phyloP scores from a whole-genome alignment of 2,888 invertebrate genomes.

The Volucella bombylans region DNA sequence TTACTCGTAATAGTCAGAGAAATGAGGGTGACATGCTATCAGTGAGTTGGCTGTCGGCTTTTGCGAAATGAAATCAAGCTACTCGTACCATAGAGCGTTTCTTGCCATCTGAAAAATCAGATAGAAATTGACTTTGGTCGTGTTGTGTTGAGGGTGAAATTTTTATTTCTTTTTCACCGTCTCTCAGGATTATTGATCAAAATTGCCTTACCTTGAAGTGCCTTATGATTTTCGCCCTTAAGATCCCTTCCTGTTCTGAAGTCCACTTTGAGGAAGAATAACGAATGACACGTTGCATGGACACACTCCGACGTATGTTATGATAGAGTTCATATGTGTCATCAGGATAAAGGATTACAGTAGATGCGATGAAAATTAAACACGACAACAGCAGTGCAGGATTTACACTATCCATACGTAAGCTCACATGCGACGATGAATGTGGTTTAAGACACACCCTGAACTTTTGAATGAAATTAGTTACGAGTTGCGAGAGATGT shows the following conservation, averaged over 20 bases:
- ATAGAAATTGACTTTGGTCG: background rate
- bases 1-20: slow-evolving; percentile 45
- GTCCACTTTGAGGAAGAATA: slow-evolving; percentile 36
- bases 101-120: background rate
- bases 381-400: slow-evolving; percentile 7
- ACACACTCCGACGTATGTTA: background rate
- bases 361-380: background rate
- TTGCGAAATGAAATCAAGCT: slow-evolving; percentile 31
- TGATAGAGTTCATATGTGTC: slow-evolving; percentile 16
- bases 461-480: slow-evolving; percentile 41
- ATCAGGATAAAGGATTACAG: slow-evolving; percentile 32
- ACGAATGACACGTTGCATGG: slow-evolving; percentile 42
- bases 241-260: background rate
- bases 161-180: too few species aligned
- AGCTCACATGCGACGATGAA: slow-evolving; percentile 4
- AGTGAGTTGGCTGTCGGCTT: slow-evolving; percentile 1
- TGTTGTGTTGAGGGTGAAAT: background rate
- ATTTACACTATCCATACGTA: background rate
- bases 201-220: slow-evolving; percentile 33
- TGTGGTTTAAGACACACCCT: slow-evolving; percentile 50
- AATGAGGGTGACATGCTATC: slow-evolving; percentile 22
- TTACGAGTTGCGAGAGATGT: slow-evolving; percentile 32
- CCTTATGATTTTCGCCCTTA: background rate
- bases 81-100: background rate
- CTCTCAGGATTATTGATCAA: slow-evolving; percentile 21